A percentile compares a stretch with the other conserved stretches of the same genome.
Conservation (phyloP, 2,888 invertebrate species). For the Thera britannica region DNA sequence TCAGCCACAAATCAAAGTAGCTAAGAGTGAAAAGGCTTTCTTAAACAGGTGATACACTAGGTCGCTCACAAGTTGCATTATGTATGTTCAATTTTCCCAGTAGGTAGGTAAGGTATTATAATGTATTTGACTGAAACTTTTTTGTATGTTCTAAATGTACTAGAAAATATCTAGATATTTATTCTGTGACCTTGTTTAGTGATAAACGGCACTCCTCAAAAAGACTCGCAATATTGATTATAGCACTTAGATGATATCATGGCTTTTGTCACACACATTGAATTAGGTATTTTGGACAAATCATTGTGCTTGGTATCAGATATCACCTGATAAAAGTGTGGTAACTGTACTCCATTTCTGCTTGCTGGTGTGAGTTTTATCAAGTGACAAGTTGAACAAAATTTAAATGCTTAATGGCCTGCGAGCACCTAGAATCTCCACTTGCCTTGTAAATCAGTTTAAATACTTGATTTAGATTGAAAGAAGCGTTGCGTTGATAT, state of each 20-base stretch:
- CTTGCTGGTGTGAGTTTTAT: constrained; percentile 16
- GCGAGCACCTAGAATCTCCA: no score
- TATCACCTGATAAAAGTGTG: constrained; percentile 32
- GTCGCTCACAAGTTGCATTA: background rate
- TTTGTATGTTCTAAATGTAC: background rate
- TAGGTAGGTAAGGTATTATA: no score
- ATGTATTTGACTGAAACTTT: background rate
- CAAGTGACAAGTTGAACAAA: constrained; percentile 14
- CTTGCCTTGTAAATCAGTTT: no score
- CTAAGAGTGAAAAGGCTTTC: no score
- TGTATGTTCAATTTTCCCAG: no score
- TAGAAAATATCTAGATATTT: background rate
- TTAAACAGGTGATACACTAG: background rate
- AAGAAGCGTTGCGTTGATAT: background rate
- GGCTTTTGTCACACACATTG: constrained; percentile 5
- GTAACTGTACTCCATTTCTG: background rate
- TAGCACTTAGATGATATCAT: constrained; percentile 41
- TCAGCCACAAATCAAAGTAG: no score
- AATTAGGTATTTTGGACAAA: background rate
- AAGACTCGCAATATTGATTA: constrained; percentile 32
- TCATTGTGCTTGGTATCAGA: constrained; percentile 27
- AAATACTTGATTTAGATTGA: background rate
- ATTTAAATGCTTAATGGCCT: background rate
- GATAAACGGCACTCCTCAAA: constrained; percentile 55
- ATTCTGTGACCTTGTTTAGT: constrained; percentile 43